A percentile compares a stretch with the other conserved stretches of the same genome.
Conservation (phyloP, 35 echinoderm and acorn worm genomes). For the Apostichopus californicus region DNA sequence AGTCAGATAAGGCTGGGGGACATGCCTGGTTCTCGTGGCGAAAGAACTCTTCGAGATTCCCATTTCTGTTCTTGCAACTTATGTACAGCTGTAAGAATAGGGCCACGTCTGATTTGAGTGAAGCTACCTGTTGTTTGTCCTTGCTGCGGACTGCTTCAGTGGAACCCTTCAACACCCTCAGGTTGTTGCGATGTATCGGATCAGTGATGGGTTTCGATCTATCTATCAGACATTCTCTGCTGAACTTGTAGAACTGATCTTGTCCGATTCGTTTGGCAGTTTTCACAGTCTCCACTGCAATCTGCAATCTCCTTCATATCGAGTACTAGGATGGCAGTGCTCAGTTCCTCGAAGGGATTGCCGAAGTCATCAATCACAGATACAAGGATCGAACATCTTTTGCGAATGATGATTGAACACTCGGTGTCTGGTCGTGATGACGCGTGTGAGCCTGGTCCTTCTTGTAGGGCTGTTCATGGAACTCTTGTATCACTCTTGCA, state of each 20-base stretch:
- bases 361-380: conserved; percentile 1
- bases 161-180: neutral
- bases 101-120: conserved; percentile 49
- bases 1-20: conserved; percentile 44
- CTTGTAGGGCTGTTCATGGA: neutral
- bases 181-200: neutral
- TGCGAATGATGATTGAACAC: neutral
- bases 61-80: neutral
- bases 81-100: conserved; percentile 1
- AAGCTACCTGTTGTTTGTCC: conserved; percentile 7
- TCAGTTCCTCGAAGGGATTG: conserved; percentile 57
- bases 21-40: conserved; percentile 46
- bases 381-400: conserved; percentile 39
- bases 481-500: conserved; percentile 21
- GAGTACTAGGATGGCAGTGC: conserved; percentile 42
- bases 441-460: neutral
- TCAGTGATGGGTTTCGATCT: neutral
- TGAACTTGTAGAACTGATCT: neutral
- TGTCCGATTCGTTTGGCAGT: neutral
- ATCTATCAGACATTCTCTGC: neutral
- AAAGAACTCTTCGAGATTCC: conserved; percentile 51
- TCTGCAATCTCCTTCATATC: conserved; percentile 53
- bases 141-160: neutral
- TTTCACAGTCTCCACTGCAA: conserved; percentile 10
- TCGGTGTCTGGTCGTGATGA: neutral